Conservation (phyloP, 2,797 vertebrate species). For the Silurus lanzhouensis region DNA sequence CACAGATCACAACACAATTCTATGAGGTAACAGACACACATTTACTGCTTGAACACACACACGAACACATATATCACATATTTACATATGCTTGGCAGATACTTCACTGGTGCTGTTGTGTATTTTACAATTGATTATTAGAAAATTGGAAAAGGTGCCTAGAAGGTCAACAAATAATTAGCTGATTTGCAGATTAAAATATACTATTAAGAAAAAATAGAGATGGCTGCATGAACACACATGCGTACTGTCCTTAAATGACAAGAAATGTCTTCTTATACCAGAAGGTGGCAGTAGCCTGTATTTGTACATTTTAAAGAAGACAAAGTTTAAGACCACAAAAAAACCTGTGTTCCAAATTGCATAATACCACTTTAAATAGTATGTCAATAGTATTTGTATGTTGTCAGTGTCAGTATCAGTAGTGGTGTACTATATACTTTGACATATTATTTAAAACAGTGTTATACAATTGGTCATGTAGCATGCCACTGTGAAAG, state of each 20-base stretch:
- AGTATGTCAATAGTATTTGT: not conserved
- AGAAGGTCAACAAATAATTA: not conserved
- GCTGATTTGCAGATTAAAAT: not conserved
- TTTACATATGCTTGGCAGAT: not conserved
- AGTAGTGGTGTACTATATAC: constrained; percentile 6
- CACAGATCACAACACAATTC: not conserved
- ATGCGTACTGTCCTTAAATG: not conserved
- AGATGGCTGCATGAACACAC: not conserved
- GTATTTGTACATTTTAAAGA: not conserved
- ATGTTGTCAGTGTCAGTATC: constrained; percentile 13
- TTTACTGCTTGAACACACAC: not conserved
- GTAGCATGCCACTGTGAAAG: not conserved
- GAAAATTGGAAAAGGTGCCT: constrained; percentile 13
- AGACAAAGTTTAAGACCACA: not conserved
- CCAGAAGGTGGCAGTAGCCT: not conserved
- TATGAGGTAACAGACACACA: constrained; percentile 17
- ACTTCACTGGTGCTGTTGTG: constrained; percentile 30
- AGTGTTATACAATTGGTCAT: not conserved
- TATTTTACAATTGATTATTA: constrained; percentile 14
- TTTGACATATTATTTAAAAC: constrained; percentile 27
- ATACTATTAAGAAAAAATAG: not conserved
- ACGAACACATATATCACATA: not conserved
- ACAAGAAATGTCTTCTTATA: not conserved
- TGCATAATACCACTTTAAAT: not conserved
- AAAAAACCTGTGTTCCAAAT: constrained; percentile 7